Percentiles rank a stretch among this genome's conserved stretches.
These are phyloP conservation scores for Chironex yamaguchii DNA, from an alignment of 30 jellyfish, hydroid and myxozoan genomes.

Conservation along the genomic window DNA sequence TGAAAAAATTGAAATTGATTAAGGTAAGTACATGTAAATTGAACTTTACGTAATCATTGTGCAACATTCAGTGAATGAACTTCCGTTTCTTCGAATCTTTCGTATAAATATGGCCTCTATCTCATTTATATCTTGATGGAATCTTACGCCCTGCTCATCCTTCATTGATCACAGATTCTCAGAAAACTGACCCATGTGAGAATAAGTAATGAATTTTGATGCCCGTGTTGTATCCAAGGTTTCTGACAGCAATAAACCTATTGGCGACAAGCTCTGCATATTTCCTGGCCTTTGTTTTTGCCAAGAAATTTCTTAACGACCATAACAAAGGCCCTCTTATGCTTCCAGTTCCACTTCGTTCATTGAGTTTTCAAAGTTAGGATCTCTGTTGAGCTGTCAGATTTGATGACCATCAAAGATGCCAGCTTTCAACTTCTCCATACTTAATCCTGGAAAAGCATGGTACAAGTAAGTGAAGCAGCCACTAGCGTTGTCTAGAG, in stretches of 20 bases:
- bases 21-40: too few species aligned
- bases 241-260: neutral
- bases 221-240: neutral
- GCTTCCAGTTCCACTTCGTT: constrained; percentile 3
- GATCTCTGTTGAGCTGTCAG: constrained; percentile 37
- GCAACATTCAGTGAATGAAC: too few species aligned
- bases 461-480: constrained; percentile 13
- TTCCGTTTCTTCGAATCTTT: too few species aligned
- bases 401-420: constrained; percentile 42
- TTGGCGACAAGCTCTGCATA: neutral
- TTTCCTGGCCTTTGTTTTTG: neutral
- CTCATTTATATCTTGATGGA: neutral
- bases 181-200: neutral
- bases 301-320: neutral
- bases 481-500: constrained; percentile 18
- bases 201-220: too few species aligned
- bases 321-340: neutral
- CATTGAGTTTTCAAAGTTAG: neutral
- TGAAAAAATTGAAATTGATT: too few species aligned
- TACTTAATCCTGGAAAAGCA: constrained; percentile 18
- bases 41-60: too few species aligned
- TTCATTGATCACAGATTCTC: constrained; percentile 1
- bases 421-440: constrained; percentile 37
- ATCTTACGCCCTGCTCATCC: constrained; percentile 6
- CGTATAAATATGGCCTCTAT: neutral